Evolutionary conservation across 2,113 vertebrate species (phyloP).

Genomic region (Boulengeromyrus knoepffleri): DNA sequence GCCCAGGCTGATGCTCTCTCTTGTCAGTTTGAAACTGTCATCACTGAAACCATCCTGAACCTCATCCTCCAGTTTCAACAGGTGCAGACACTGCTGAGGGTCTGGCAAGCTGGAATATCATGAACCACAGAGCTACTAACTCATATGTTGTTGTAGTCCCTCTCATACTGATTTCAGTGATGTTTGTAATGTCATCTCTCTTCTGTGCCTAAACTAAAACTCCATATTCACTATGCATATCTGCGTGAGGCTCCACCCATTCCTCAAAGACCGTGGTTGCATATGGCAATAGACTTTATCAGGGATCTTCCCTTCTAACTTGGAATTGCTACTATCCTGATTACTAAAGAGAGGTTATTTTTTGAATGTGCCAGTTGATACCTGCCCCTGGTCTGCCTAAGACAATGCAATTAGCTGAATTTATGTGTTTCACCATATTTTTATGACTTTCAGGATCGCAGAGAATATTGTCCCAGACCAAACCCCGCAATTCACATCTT

Average conservation of each 20-base stretch:
- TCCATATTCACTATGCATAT: neutral
- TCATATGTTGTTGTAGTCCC: neutral
- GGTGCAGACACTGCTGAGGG: neutral
- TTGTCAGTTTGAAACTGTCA: neutral
- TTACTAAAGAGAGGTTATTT: neutral
- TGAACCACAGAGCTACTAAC: neutral
- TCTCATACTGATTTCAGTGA: neutral
- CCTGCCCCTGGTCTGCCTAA: neutral
- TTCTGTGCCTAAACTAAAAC: neutral
- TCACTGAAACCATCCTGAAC: neutral
- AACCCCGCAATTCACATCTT: neutral
- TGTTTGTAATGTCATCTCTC: neutral
- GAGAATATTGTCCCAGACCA: neutral
- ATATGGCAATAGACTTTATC: neutral
- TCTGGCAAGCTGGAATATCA: neutral
- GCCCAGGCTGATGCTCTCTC: neutral
- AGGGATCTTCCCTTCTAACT: neutral
- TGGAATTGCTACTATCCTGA: neutral
- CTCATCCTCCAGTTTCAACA: neutral
- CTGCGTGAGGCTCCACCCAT: neutral
- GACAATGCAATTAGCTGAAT: neutral
- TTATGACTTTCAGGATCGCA: neutral
- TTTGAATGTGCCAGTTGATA: neutral
- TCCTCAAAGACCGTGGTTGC: neutral
- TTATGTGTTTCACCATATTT: neutral